Percentiles rank a stretch among this genome's conserved stretches.
phyloP scores from a whole-genome alignment of 2,888 invertebrate species.

The Cryptus viduatorius region DNA sequence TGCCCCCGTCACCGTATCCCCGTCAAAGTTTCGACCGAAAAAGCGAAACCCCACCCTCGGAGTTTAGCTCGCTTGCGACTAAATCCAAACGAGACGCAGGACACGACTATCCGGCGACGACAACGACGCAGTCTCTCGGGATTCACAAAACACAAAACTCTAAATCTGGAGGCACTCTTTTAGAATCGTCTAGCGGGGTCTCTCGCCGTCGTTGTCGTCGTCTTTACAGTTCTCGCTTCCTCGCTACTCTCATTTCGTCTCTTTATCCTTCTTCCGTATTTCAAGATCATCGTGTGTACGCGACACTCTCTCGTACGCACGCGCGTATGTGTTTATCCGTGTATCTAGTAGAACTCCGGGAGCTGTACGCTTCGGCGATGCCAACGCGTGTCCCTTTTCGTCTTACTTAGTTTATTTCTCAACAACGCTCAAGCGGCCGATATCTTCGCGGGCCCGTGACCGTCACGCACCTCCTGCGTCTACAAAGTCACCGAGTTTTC shows the following conservation, averaged over 20 bases:
- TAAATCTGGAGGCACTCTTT: conserved; percentile 80
- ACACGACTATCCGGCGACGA: conserved; percentile 58
- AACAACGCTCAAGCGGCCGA: not conserved
- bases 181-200: conserved; percentile 76
- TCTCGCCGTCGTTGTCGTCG: conserved; percentile 33
- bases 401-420: not conserved
- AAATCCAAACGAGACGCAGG: conserved; percentile 4
- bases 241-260: not conserved
- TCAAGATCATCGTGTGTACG: conserved; percentile 18
- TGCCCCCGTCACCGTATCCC: not conserved
- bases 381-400: conserved; percentile 6
- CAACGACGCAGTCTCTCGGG: conserved; percentile 67
- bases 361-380: not conserved
- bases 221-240: conserved; percentile 30
- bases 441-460: not conserved
- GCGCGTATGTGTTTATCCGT: not conserved
- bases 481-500: not conserved
- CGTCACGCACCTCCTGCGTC: not conserved
- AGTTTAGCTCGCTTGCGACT: not conserved
- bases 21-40: not conserved
- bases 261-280: conserved; percentile 17
- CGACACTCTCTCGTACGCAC: not conserved
- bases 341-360: not conserved
- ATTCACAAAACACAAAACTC: conserved; percentile 74
- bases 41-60: conserved; percentile 2